Percentiles rank a stretch among this genome's conserved stretches.
These are phyloP conservation scores for Teleogryllus oceanicus DNA, from an alignment of 2,888 invertebrate species.

Conservation along the genomic window DNA sequence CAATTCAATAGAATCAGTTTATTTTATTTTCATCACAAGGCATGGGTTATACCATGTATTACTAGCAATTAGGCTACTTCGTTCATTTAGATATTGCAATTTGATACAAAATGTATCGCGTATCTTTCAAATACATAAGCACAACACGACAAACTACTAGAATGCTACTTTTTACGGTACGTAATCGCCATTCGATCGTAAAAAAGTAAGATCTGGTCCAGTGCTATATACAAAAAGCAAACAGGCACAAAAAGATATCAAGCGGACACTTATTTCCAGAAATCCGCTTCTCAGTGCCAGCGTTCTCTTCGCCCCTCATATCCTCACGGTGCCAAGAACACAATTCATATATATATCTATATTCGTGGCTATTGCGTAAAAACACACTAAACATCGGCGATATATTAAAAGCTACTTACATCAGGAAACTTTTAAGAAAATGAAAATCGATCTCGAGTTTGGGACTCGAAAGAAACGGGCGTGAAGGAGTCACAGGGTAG, in stretches of 20 bases:
- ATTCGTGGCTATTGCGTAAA: not conserved
- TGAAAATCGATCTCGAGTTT: constrained; percentile 31
- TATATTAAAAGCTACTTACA: constrained; percentile 22
- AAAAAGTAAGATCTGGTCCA: too few species aligned
- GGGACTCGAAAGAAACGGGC: not conserved
- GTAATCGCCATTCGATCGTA: too few species aligned
- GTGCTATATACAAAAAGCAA: too few species aligned
- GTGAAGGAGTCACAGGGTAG: not conserved
- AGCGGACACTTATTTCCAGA: not conserved
- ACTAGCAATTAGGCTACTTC: too few species aligned
- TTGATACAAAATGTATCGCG: too few species aligned
- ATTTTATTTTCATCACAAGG: too few species aligned
- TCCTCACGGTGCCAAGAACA: not conserved
- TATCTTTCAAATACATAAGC: too few species aligned
- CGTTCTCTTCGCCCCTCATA: not conserved
- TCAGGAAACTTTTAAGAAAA: constrained; percentile 34
- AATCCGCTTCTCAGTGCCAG: not conserved
- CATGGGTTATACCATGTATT: too few species aligned
- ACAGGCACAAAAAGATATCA: not conserved
- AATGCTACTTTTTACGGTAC: too few species aligned
- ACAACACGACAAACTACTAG: too few species aligned
- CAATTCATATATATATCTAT: not conserved
- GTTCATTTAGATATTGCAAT: too few species aligned
- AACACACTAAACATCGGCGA: constrained; percentile 18
- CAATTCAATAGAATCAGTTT: too few species aligned